Evolutionary conservation across 1,140 invertebrate species (phyloP), one percentile per base, ranked within the genome.

Genomic region (Leptinotarsa lineolata): DNA sequence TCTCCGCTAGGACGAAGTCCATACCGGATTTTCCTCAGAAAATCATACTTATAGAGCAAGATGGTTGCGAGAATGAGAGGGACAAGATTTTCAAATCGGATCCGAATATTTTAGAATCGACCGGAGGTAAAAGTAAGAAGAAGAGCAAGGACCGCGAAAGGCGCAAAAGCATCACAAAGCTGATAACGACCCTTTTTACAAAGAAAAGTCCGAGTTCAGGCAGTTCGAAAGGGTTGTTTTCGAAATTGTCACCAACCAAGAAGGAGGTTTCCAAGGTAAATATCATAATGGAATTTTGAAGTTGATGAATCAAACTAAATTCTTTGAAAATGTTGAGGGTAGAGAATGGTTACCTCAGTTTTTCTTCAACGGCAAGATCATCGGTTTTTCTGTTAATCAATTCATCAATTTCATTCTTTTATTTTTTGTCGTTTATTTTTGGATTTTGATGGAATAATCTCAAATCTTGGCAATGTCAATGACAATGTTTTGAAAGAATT

Each of bases 111-210:
- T 71, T 83, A 48, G 83, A 85, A 70, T 84, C 85, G 22, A 83
- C 84, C n/a, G n/a, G 75, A 72, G 16, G 46, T 65, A 46, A 83
- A 81, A 77, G 77, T 68, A 18, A 88, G 85, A 76, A 86, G 86
- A 74, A 88, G 88, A 68, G 77, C 82, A 65, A 89, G 81, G 92
- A 93, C 82, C 87, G 89, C 0, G 92, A 93, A 74, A 86, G 93
- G 72, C 86, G 92, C 60, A 93, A 92, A 80, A 94, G 93, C 83
- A 91, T 95, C 58, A 95, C 95, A 76, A 93, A 94, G 86, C 91
- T 93, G 63, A 90, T 95, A 20, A 61, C 72, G 3, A 93, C 92
- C 82, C 93, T 95, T 81, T 93, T 95, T 78, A 88, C 90, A 60
- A 91, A 90, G 77, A 90, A 88, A 75, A 86, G 75, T 70, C 82